These are phyloP conservation scores for Ephydatia muelleri DNA, from an alignment of 37 sponge, comb jelly and placozoan species.

Conservation along the genomic window DNA sequence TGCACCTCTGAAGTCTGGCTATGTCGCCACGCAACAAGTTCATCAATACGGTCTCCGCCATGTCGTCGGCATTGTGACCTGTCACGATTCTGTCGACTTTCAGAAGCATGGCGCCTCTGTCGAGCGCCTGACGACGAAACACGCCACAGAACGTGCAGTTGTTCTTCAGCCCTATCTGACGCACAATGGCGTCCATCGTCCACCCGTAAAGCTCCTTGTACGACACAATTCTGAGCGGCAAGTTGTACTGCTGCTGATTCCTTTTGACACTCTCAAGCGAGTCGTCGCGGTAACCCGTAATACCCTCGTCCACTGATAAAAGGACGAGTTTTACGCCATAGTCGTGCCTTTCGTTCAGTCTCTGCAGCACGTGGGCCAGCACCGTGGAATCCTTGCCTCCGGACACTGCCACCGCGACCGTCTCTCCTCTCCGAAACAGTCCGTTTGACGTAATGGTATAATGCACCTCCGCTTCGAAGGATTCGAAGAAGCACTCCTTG, in stretches of 20 bases:
- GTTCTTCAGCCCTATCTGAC: constrained; percentile 89
- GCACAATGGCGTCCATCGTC: constrained; percentile 99
- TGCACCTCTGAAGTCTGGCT: constrained; percentile 88
- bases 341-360: constrained; percentile 86
- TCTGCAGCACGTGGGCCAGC: constrained; percentile 90
- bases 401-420: constrained; percentile 88
- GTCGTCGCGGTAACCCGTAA: constrained; percentile 97
- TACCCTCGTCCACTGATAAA: constrained; percentile 96
- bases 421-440: constrained; percentile 84
- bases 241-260: constrained; percentile 83
- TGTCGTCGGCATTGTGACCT: constrained; percentile 99
- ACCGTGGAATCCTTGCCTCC: constrained; percentile 99
- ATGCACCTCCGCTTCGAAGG: constrained; percentile 92
- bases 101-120: constrained; percentile 89
- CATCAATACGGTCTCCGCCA: constrained; percentile 99
- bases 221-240: constrained; percentile 93
- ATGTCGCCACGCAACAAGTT: constrained; percentile 96
- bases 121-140: constrained; percentile 96
- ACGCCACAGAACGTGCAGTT: constrained; percentile 99
- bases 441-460: constrained; percentile 72
- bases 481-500: constrained; percentile 85
- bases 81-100: constrained; percentile 94
- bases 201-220: constrained; percentile 98
- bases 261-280: constrained; percentile 94
- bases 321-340: constrained; percentile 89